Base-by-base conservation (phyloP, 2,888 invertebrate species). In the Bruchidius siliquastri region DNA sequence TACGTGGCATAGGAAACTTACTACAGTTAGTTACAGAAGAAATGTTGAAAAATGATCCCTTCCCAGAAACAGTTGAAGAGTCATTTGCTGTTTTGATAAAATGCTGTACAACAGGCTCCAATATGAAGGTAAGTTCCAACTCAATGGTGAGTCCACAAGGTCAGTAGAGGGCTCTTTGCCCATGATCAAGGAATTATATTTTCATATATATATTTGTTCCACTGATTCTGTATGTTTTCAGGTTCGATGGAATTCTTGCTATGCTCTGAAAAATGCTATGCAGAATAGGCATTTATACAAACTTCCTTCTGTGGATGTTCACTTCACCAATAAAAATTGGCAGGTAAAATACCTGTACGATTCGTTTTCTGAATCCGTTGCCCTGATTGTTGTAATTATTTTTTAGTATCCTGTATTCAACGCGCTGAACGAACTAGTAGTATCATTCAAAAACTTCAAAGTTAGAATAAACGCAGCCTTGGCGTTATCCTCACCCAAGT, bases 171-270 rank as follows among this genome's bases (percentile, higher is more conserved):
- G n/a, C n/a, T n/a, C n/a, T n/a, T n/a, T n/a, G n/a, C n/a, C n/a
- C n/a, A n/a, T n/a, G n/a, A n/a, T n/a, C n/a, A n/a, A n/a, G n/a
- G n/a, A n/a, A n/a, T n/a, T n/a, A n/a, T n/a, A n/a, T n/a, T n/a
- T n/a, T n/a, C n/a, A n/a, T n/a, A n/a, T n/a, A n/a, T n/a, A n/a
- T n/a, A n/a, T n/a, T n/a, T n/a, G n/a, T n/a, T n/a, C n/a, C n/a
- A n/a, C n/a, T n/a, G n/a, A n/a, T n/a, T n/a, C n/a, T n/a, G n/a
- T n/a, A n/a, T n/a, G 1, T n/a, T 77, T 82, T 74, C 75, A 89
- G 88, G 90, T 96, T 67, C 90, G 95, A 72, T 97, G 97, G 97
- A 97, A 97, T 86, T 93, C 96, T 0, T 97, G 96, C 84, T 94
- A 96, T 84, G 96, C 96, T 0, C 87, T 96, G 74, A 94, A 95